Evolutionary conservation across 2,797 vertebrate genomes (phyloP), one percentile per base, ranked within the genome.

Genomic region (Tauraco hartlaubi): DNA sequence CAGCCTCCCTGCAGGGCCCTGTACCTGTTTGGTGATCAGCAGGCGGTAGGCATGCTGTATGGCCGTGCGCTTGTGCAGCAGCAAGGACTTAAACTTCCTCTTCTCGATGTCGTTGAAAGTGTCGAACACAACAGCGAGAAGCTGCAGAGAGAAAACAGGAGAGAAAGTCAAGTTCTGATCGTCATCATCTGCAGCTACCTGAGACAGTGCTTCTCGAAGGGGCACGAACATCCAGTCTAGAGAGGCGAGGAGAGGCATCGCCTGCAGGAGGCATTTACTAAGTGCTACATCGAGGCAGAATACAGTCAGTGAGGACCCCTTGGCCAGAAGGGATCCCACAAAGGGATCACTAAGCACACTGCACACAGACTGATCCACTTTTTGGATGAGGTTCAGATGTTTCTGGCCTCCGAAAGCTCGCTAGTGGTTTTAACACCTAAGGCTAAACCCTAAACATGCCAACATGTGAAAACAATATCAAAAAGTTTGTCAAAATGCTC

Each of bases 81-180:
- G 97, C 87, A 99, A 96, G 21, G 99, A 99, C 97, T 99, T 99
- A 88, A 99, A 99, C 97, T 99, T 99, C 98, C 98, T 99, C 97
- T 99, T 99, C 97, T 99, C 99, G 0, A 99, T 99, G 52, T 99
- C 99, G 12, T 99, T 99, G 96, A 99, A 99, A 4, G 99, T 99
- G 95, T 99, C 99, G 5, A 99, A 99, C 90, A 99, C 99, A 25
- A 99, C 99, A 0, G 99, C 99, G 58, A 99, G 98, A 68, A 99
- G 99, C 99, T 99, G 94, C 4, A 73, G 85, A 86, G 52, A 58
- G 25, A 58, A 80, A 31, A 80, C 19, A 26, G 51, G 19, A 12
- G 8, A 66, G n/a, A 43, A 52, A n/a, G 35, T 15, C 25, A 18
- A 15, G 61, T 11, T 80, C 52, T 15, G 7, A 64, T 15, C n/a